These are phyloP conservation scores for Armadillidium nasatum DNA, from an alignment of 1,140 invertebrate genomes.

Conservation along the genomic window DNA sequence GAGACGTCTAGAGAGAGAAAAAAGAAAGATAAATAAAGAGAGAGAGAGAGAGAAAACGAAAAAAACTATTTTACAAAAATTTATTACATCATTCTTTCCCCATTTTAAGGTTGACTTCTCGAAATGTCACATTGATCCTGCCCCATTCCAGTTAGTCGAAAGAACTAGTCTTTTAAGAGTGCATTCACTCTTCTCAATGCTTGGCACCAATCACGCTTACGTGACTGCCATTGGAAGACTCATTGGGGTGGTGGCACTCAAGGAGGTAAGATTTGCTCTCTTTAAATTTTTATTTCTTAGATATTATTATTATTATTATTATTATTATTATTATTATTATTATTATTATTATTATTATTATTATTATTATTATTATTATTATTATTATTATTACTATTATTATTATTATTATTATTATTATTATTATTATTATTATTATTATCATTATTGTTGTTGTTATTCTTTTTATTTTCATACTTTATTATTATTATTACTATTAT, in stretches of 20 bases:
- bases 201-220: slow-evolving; percentile 95
- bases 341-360: too few relatives aligned
- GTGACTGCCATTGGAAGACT: slow-evolving; percentile 93
- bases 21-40: too few relatives aligned
- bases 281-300: neutral
- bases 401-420: too few relatives aligned
- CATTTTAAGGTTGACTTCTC: slow-evolving; percentile 70
- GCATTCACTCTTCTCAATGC: slow-evolving; percentile 93
- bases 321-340: too few relatives aligned
- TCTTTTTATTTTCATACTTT: too few relatives aligned
- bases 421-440: too few relatives aligned
- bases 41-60: neutral
- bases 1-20: too few relatives aligned
- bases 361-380: too few relatives aligned
- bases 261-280: slow-evolving; percentile 56
- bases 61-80: neutral
- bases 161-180: slow-evolving; percentile 93
- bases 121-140: slow-evolving; percentile 87
- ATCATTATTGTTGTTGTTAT: too few relatives aligned
- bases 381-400: too few relatives aligned
- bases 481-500: too few relatives aligned
- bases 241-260: slow-evolving; percentile 90
- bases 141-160: slow-evolving; percentile 97
- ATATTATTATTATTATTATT: neutral
- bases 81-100: neutral